Conservation (phyloP, 2,888 invertebrate genomes). For the Pristionchus entomophagus region DNA sequence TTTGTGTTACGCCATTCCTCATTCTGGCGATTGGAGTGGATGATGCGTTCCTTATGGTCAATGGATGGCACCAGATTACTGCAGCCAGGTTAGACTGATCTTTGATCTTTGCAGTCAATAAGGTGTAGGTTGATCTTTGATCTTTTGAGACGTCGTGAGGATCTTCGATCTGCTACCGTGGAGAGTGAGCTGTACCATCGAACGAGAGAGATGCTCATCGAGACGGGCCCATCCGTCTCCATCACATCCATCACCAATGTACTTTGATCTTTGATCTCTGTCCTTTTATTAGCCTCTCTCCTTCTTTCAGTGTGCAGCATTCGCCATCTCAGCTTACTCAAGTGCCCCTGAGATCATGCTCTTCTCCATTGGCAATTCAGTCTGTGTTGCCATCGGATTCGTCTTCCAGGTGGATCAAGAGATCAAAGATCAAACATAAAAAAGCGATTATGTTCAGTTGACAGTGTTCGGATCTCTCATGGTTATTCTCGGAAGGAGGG, state of each 20-base stretch:
- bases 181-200: conserved; percentile 55
- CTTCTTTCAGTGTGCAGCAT: conserved; percentile 5
- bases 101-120: no score
- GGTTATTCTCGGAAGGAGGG: conserved; percentile 65
- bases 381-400: conserved; percentile 69
- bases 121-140: no score
- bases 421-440: not conserved
- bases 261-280: not conserved
- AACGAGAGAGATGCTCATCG: conserved; percentile 63
- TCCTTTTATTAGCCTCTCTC: no score
- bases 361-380: conserved; percentile 73
- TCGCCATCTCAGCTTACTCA: conserved; percentile 68
- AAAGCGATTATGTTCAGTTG: conserved; percentile 52
- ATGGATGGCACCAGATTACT: conserved; percentile 71
- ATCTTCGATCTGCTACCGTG: not conserved
- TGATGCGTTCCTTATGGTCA: conserved; percentile 59
- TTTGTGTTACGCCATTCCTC: conserved; percentile 70
- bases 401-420: conserved; percentile 64
- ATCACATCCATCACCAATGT: conserved; percentile 74
- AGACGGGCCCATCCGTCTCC: conserved; percentile 65
- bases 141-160: conserved; percentile 26
- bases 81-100: conserved; percentile 42
- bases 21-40: conserved; percentile 46
- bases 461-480: conserved; percentile 71
- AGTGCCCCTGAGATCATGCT: conserved; percentile 74